Percentiles rank a stretch among this genome's conserved stretches.
Evolutionary conservation across 2,797 vertebrate genomes (phyloP).

Genomic region (Acanthornis magna): DNA sequence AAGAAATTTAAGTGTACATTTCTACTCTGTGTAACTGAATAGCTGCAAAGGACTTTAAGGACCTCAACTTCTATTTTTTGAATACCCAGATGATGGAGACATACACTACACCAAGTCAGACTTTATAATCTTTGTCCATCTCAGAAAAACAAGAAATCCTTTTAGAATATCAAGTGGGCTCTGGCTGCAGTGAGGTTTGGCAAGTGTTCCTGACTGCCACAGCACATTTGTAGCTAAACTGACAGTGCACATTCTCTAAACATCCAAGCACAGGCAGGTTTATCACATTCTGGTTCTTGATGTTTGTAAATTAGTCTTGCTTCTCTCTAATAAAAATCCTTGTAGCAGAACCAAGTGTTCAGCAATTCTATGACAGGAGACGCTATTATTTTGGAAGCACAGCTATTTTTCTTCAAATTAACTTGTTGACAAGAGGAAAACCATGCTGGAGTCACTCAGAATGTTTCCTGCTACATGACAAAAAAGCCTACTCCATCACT

Average conservation of each 20-base stretch:
- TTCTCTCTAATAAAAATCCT: conserved; percentile 39
- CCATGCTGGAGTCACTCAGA: neutral
- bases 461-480: neutral
- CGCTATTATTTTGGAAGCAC: conserved; percentile 48
- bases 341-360: conserved; percentile 52
- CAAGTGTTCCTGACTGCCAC: conserved; percentile 21
- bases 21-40: neutral
- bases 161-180: neutral
- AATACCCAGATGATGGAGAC: neutral
- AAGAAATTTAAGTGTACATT: neutral
- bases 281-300: conserved; percentile 21
- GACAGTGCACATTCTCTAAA: conserved; percentile 21
- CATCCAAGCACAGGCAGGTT: neutral
- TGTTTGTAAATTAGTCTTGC: conserved; percentile 56
- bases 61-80: neutral
- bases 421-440: conserved; percentile 50
- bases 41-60: neutral
- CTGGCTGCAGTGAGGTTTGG: neutral
- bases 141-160: neutral
- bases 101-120: neutral
- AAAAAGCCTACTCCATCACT: neutral
- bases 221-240: conserved; percentile 28
- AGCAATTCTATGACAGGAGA: conserved; percentile 33
- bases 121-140: neutral
- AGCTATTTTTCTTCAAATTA: conserved; percentile 51